Base-by-base conservation (phyloP, 2,113 vertebrate species). In the Brienomyrus longianalis region DNA sequence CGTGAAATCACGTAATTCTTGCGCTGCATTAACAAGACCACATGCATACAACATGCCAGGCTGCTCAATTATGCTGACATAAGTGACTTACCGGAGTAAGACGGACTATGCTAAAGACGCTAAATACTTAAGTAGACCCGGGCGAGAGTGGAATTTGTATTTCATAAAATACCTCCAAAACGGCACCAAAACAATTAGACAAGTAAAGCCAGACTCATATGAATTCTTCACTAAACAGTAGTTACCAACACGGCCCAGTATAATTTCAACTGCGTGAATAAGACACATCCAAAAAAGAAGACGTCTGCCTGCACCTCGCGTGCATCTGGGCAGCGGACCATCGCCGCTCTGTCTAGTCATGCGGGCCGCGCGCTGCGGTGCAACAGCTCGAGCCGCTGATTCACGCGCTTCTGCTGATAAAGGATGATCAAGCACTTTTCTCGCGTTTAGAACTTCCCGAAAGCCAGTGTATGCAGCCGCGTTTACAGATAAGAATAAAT, bases 351-450 rank as follows among this genome's bases (percentile, higher is more conserved):
- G 83, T n/a, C 35, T 19, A 1, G 74, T 43, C 15, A 80, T 17
- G 74, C 74, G 74, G 43, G 83, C 17, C 13, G 66, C 13, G 83
- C 3, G 83, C 70, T 51, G 91, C 95, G 92, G 94, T 90, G 93
- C 92, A 95, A 95, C 92, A 92, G 90, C 87, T 90, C 92, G 93
- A 90, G 93, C 66, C 86, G 96, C 96, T 97, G 96, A 96, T 93
- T 97, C 96, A 97, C 93, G 89, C 90, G 90, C 90, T 95, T 91
- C 88, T 94, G 94, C 96, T 95, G 95, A 96, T 96, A 95, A 95
- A 95, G 93, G 92, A 95, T 97, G 96, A 96, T 93, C 92, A 92
- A 95, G 96, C 96, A 94, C 84, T 95, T 96, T 50, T 6, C 62
- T n/a, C 59, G 86, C 47, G 17, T 13, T 80, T 52, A 80, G 50